Evolutionary conservation across 2,797 vertebrate species (phyloP), one percentile per base, ranked within the genome.

Genomic region (Benthosema pterotum): DNA sequence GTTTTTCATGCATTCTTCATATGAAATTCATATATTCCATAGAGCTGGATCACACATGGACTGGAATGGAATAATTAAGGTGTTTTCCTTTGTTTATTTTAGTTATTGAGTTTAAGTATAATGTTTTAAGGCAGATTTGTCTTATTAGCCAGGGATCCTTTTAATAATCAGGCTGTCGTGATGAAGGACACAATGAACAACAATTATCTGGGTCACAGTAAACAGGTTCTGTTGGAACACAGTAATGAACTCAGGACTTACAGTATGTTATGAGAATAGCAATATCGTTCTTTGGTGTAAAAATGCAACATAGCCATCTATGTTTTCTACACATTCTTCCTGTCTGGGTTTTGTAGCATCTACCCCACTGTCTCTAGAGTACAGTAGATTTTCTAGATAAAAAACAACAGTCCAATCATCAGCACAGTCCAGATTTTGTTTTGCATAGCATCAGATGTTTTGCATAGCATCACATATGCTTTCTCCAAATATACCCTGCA

Each of bases 381-480:
- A 6, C n/a, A 13, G 3, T 7, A 8, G 2, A 16, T 25, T 60
- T 46, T 46, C 32, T 9, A 38, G 52, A 64, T 68, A 66, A 69
- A 75, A 69, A 50, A 73, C 70, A 75, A 48, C 22, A 59, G 55
- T 58, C 32, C 8, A 38, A 58, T 67, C 62, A 56, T 22, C 56
- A 59, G 54, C 17, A 63, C 58, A 46, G 17, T 32, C 54, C 38
- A 32, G 25, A 69, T 67, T 48, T 73, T 59, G 38, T 58, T 77
- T 74, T 77, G 75, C 65, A 66, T 72, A 46, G 25, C 53, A 58
- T 71, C 66, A 66, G 38, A 67, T 64, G 64, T 71, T 25, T 25
- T 25, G 22, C 22, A 25, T 25, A 25, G 22, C 22, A 25, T 25
- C 3, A 25, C 19, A 22, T 22, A 4, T 22, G 19, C 56, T 32